Evolutionary conservation across 2,113 vertebrate genomes (phyloP).

Genomic region (Lophotis ruficrista): DNA sequence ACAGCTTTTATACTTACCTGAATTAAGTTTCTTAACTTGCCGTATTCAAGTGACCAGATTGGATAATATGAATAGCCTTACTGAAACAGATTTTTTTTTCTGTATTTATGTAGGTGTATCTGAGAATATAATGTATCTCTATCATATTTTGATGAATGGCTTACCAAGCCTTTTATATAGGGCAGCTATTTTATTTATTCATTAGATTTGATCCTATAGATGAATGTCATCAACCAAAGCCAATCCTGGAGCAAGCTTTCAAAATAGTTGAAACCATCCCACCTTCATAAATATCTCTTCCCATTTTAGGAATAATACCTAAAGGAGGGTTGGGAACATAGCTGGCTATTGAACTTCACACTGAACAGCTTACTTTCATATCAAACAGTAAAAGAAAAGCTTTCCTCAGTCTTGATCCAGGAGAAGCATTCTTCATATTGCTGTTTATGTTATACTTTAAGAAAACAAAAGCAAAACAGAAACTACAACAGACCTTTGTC

Average conservation of each 20-base stretch:
- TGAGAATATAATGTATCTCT: neutral
- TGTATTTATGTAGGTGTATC: neutral
- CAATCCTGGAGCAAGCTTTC: neutral
- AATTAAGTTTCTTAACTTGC: neutral
- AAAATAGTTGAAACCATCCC: neutral
- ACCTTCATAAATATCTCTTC: neutral
- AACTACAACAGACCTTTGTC: neutral
- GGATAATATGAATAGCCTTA: neutral
- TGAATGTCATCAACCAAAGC: neutral
- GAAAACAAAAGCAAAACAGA: neutral
- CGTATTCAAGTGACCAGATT: neutral
- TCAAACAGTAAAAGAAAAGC: neutral
- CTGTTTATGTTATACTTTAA: neutral
- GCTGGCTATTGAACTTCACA: neutral
- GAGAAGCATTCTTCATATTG: neutral
- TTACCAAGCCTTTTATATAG: neutral
- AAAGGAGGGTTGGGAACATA: neutral
- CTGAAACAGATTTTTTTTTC: neutral
- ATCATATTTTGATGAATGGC: conserved; percentile 1
- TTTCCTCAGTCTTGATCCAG: neutral
- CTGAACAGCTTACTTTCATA: neutral
- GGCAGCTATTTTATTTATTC: neutral
- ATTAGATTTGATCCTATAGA: conserved; percentile 4
- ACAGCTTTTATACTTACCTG: neutral
- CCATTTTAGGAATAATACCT: neutral